A percentile compares a stretch with the other conserved stretches of the same genome.
Conservation (phyloP, 2,113 vertebrate genomes). For the Rhea pennata region DNA sequence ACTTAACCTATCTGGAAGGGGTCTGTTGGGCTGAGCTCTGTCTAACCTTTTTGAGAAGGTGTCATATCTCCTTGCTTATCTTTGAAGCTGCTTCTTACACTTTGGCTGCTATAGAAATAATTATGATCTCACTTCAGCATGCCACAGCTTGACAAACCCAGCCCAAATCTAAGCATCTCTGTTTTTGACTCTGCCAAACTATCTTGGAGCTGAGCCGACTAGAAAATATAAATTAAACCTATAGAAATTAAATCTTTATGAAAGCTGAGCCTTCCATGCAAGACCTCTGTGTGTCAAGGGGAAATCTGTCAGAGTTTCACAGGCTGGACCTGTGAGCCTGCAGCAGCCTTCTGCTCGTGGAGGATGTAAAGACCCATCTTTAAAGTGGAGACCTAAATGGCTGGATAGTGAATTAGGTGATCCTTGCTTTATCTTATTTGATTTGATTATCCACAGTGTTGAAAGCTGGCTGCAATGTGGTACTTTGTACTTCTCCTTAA, state of each 20-base stretch:
- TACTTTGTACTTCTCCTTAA: slow-evolving; percentile 56
- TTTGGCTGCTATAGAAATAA: neutral
- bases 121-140: neutral
- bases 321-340: neutral
- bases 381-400: neutral
- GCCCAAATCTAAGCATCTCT: neutral
- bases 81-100: neutral
- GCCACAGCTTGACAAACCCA: neutral
- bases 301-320: neutral
- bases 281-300: neutral
- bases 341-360: neutral
- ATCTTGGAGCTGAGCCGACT: neutral
- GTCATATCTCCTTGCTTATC: neutral
- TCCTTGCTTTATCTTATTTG: slow-evolving; percentile 49
- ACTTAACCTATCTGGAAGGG: neutral
- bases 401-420: neutral
- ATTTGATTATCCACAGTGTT: slow-evolving; percentile 14
- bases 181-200: neutral
- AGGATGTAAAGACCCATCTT: neutral
- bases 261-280: neutral
- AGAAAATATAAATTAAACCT: neutral
- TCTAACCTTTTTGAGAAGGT: neutral
- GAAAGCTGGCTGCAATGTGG: neutral
- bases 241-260: neutral
- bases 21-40: neutral